These are phyloP conservation scores for Charadrius vociferus DNA, from an alignment of 2,113 vertebrate genomes.

Conservation along the genomic window DNA sequence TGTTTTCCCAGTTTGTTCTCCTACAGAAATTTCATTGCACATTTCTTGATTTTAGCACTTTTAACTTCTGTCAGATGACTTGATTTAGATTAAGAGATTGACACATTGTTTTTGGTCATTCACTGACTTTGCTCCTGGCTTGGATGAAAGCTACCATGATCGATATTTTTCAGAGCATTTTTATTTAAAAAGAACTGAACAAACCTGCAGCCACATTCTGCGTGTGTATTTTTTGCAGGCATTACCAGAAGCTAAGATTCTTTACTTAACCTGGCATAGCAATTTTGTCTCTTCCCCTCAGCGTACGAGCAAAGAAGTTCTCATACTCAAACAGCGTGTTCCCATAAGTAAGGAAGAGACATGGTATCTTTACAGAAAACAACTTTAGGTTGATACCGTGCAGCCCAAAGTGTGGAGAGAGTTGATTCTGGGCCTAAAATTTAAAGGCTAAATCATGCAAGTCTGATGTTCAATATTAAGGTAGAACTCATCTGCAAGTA, in stretches of 20 bases:
- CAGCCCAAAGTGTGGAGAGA: not conserved
- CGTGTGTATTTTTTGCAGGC: accelerated
- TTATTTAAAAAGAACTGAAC: too few relatives aligned
- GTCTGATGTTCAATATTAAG: not conserved
- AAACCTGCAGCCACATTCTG: too few relatives aligned
- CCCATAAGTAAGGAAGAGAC: not conserved
- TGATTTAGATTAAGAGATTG: too few relatives aligned
- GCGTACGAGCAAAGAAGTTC: not conserved
- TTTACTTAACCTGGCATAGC: not conserved
- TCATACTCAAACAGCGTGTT: not conserved
- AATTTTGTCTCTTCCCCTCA: not conserved
- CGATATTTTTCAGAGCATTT: too few relatives aligned
- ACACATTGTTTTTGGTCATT: too few relatives aligned
- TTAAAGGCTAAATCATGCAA: not conserved
- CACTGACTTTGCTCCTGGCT: too few relatives aligned
- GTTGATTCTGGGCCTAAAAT: not conserved
- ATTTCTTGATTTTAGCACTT: too few relatives aligned
- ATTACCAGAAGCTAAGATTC: not conserved
- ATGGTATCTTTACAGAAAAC: not conserved
- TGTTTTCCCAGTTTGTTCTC: not conserved
- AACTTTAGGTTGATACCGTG: not conserved
- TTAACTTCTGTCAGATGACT: too few relatives aligned
- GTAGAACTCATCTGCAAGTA: not conserved
- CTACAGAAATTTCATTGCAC: not conserved
- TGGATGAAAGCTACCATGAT: too few relatives aligned